These are phyloP conservation scores for Megaceryle maxima DNA, from an alignment of 2,113 vertebrate species.

Conservation along the genomic window DNA sequence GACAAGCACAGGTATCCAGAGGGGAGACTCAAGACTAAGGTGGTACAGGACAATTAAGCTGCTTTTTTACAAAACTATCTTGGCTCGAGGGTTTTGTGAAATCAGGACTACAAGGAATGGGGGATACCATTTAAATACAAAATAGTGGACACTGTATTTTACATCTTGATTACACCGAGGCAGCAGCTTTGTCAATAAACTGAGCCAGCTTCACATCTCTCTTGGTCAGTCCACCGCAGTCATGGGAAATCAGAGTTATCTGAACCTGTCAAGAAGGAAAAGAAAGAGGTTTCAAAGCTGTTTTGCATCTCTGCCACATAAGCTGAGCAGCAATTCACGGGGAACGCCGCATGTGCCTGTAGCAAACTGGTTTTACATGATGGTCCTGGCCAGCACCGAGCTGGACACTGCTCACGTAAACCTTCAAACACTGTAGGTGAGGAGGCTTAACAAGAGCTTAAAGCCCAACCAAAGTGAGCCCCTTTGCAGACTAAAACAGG, in stretches of 20 bases:
- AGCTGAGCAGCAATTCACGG: neutral
- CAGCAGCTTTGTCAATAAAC: conserved; percentile 90
- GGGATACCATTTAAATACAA: neutral
- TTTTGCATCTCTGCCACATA: neutral
- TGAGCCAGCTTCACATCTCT: conserved; percentile 92
- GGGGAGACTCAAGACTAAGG: neutral
- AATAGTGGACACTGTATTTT: neutral
- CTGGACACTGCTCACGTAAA: neutral
- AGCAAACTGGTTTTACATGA: neutral
- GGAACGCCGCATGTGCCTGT: fast-evolving
- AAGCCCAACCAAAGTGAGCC: neutral
- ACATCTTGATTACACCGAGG: conserved; percentile 46
- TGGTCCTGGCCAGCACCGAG: neutral
- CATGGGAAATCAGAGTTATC: conserved; percentile 93
- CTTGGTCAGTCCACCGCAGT: conserved; percentile 88
- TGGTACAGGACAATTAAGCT: neutral
- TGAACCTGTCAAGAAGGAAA: conserved; percentile 83
- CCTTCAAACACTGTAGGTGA: neutral
- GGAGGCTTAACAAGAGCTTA: neutral
- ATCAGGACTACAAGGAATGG: neutral
- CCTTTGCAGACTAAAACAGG: neutral
- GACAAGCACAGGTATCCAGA: neutral
- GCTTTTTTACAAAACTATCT: neutral
- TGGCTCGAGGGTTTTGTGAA: neutral
- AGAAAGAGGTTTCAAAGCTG: neutral